These are phyloP conservation scores for Tiaroga cobitis DNA, from an alignment of 2,797 vertebrate genomes.

Conservation along the genomic window DNA sequence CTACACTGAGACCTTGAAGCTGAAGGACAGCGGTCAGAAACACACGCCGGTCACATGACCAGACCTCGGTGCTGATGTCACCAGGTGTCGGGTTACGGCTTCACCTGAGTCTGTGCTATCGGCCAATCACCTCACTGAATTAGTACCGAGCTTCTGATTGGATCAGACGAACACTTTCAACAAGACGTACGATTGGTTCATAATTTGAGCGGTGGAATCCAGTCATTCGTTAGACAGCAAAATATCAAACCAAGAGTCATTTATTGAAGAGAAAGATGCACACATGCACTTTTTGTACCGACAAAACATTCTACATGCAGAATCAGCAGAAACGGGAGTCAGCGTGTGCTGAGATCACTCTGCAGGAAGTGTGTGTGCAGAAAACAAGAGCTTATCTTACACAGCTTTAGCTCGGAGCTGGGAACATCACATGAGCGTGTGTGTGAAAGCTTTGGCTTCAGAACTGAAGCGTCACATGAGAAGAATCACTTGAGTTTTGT, in stretches of 20 bases:
- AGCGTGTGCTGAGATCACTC: background rate
- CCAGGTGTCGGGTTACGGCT: background rate
- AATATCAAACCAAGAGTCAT: background rate
- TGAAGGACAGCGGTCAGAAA: background rate
- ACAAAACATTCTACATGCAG: background rate
- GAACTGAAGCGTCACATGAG: conserved; percentile 13
- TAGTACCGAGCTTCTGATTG: background rate
- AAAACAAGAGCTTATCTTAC: conserved; percentile 14
- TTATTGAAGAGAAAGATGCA: background rate
- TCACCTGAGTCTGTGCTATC: background rate
- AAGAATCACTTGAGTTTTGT: conserved; percentile 47
- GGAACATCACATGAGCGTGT: background rate
- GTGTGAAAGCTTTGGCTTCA: background rate
- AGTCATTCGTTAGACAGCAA: background rate
- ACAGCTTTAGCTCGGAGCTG: background rate
- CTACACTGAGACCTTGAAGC: background rate
- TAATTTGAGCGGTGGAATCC: background rate
- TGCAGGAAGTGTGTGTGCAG: background rate
- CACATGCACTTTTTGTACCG: background rate
- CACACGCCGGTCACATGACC: background rate
- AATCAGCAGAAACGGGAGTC: too few relatives aligned
- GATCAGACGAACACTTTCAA: background rate
- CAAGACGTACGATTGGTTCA: background rate
- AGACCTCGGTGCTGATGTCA: background rate
- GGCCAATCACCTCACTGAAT: background rate